phyloP scores from a whole-genome alignment of 2,888 invertebrate species.

The Carpatolechia fugitivella region DNA sequence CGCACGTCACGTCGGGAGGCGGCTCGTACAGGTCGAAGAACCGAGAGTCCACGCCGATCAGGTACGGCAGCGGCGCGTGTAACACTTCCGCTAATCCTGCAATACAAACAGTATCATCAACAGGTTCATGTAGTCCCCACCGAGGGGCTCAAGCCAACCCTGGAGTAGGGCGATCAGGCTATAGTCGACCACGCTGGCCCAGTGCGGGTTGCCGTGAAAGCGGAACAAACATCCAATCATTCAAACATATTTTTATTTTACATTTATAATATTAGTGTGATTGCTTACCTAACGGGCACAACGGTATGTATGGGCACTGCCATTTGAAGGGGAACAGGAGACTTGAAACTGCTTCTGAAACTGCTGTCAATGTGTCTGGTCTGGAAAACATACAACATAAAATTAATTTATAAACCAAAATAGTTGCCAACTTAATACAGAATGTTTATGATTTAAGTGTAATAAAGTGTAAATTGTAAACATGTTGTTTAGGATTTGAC shows the following conservation, averaged over 20 bases:
- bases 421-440: not conserved
- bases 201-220: not conserved
- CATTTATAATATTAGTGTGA: no score
- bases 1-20: conserved; percentile 97
- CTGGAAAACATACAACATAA: conserved; percentile 57
- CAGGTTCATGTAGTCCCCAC: no score
- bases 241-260: no score
- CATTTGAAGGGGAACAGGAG: conserved; percentile 99
- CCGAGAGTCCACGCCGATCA: conserved; percentile 97
- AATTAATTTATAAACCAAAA: not conserved
- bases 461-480: no score
- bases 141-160: no score
- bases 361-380: conserved; percentile 97
- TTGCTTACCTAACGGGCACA: conserved; percentile 93
- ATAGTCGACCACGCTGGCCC: no score
- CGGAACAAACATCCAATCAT: no score
- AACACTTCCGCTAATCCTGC: conserved; percentile 94
- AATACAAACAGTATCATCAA: no score
- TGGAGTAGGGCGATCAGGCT: no score
- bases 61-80: conserved; percentile 97
- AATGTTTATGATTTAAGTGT: no score
- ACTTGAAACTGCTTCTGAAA: conserved; percentile 97
- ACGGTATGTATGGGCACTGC: conserved; percentile 99
- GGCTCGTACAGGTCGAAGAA: conserved; percentile 99
- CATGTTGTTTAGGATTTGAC: no score